Conservation (phyloP, 2,113 vertebrate species). For the Psophia crepitans region DNA sequence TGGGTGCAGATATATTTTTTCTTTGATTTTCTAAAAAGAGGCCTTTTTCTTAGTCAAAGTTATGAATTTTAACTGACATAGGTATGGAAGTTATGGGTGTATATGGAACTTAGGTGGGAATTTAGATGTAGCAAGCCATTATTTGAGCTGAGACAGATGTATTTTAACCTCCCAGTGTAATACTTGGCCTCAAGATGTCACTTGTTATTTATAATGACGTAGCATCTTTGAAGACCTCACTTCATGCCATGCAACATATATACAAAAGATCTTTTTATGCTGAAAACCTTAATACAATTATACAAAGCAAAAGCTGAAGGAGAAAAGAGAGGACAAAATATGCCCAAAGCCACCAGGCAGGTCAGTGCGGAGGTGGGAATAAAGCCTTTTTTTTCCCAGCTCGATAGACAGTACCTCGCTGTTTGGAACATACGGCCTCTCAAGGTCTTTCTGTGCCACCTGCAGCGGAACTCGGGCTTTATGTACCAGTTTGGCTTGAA, state of each 20-base stretch:
- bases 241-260: neutral
- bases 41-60: neutral
- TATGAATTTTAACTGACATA: neutral
- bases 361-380: neutral
- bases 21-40: neutral
- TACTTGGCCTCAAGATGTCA: neutral
- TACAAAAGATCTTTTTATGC: neutral
- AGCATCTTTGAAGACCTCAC: neutral
- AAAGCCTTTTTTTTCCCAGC: neutral
- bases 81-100: neutral
- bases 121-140: neutral
- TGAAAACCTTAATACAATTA: neutral
- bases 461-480: neutral
- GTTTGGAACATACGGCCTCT: neutral
- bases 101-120: neutral
- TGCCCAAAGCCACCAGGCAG: neutral
- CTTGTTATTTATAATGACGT: neutral
- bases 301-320: neutral
- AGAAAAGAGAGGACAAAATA: neutral
- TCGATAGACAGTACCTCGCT: neutral
- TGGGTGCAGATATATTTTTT: neutral
- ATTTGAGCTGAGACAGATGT: neutral
- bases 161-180: neutral
- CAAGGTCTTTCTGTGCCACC: neutral
- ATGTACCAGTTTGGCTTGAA: neutral